These are phyloP conservation scores for Crotophaga sulcirostris DNA, from an alignment of 2,113 vertebrate genomes.

Conservation along the genomic window DNA sequence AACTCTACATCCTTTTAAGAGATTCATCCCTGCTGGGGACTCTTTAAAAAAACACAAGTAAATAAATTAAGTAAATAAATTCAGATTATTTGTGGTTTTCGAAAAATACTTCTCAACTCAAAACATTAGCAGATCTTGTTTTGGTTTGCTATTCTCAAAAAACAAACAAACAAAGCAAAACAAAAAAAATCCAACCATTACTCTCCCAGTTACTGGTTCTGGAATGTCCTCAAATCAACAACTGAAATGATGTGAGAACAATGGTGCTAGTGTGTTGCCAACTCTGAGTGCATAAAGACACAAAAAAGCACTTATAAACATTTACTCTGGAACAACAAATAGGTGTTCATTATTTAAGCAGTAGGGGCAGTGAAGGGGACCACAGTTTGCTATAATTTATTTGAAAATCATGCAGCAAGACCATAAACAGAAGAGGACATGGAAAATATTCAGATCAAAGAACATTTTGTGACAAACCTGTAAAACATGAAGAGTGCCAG, in stretches of 20 bases:
- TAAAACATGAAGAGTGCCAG: background rate
- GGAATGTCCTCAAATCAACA: background rate
- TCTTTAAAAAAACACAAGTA: background rate
- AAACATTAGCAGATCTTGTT: background rate
- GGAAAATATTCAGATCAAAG: background rate
- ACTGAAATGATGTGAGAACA: background rate
- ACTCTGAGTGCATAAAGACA: background rate
- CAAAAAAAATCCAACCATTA: background rate
- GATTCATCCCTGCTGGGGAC: rapidly evolving
- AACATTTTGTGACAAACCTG: background rate
- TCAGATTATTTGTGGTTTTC: background rate
- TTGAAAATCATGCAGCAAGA: background rate
- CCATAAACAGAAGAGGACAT: background rate
- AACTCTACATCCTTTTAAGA: background rate
- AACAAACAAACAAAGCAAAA: background rate
- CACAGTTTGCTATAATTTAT: background rate
- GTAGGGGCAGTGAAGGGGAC: background rate
- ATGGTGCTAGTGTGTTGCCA: background rate
- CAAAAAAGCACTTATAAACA: background rate
- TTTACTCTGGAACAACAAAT: background rate
- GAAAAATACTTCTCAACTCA: background rate
- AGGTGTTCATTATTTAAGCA: background rate
- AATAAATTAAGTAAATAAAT: background rate
- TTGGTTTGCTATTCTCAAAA: background rate
- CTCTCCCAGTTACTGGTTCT: background rate